phyloP scores from a whole-genome alignment of 2,113 vertebrate species.

The Crypturellus undulatus region DNA sequence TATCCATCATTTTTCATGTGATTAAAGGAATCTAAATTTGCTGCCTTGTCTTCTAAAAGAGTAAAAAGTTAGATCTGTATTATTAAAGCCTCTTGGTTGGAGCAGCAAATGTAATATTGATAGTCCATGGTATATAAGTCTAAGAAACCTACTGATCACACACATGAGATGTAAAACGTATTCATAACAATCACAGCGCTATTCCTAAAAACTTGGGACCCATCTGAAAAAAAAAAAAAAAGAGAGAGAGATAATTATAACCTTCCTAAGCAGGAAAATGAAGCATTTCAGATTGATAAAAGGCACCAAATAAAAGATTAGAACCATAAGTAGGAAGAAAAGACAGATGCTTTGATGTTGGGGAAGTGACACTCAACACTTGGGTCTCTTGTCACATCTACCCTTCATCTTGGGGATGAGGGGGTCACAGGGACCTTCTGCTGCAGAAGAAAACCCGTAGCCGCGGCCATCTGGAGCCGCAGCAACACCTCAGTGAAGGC shows the following conservation, averaged over 20 bases:
- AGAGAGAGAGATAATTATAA: not conserved
- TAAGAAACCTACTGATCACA: constrained; percentile 14
- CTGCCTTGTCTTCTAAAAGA: constrained; percentile 65
- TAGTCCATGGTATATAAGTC: constrained; percentile 25
- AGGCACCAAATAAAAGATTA: not conserved
- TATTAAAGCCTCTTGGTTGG: constrained; percentile 39
- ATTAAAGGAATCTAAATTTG: constrained; percentile 73
- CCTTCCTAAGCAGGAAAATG: not conserved
- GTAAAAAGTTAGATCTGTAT: constrained; percentile 50
- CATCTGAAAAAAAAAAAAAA: constrained; percentile 4
- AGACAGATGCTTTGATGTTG: not conserved
- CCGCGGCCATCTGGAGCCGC: not conserved
- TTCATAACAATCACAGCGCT: not conserved
- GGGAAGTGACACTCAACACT: not conserved
- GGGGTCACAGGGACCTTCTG: not conserved
- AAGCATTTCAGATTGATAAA: constrained; percentile 4
- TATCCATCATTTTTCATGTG: constrained; percentile 67
- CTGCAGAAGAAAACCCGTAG: not conserved
- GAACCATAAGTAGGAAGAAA: not conserved
- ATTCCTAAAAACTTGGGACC: not conserved
- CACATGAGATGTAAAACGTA: not conserved
- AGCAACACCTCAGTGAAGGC: accelerated
- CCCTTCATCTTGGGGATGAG: no score
- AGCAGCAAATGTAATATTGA: constrained; percentile 60
- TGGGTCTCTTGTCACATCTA: accelerated